Evolutionary conservation across 92 coral and sea anemone species (phyloP).

Genomic region (Anthopleura xanthogrammica): DNA sequence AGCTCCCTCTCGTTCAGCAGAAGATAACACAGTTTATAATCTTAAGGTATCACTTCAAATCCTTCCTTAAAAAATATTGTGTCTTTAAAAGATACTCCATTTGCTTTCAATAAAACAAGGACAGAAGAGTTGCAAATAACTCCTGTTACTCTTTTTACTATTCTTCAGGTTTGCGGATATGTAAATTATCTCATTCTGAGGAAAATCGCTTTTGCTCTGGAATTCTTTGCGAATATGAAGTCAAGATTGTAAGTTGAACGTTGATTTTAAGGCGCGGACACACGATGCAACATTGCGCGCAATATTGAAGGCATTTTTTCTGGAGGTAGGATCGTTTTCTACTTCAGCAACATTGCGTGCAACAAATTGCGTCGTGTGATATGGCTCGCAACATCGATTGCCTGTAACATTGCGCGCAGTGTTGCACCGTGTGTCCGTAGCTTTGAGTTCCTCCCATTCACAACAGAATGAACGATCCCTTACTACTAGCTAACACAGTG

Average conservation of each 20-base stretch:
- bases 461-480: background rate
- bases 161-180: constrained; percentile 81
- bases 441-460: background rate
- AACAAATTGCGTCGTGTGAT: too few species aligned
- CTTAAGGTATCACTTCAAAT: constrained; percentile 46
- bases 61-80: too few species aligned
- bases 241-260: constrained; percentile 77
- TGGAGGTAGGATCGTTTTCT: too few species aligned
- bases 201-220: constrained; percentile 90
- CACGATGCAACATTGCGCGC: too few species aligned
- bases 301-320: too few species aligned
- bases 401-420: too few species aligned
- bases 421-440: too few species aligned
- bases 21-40: constrained; percentile 82
- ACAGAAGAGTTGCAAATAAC: background rate
- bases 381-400: too few species aligned
- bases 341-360: too few species aligned
- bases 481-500: background rate
- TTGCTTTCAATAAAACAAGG: too few species aligned
- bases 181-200: constrained; percentile 87
- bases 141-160: background rate
- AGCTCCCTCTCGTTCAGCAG: constrained; percentile 60
- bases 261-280: too few species aligned
- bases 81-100: too few species aligned
- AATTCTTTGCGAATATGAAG: constrained; percentile 96